These are phyloP conservation scores for Nasua narica DNA, from an alignment of 2,797 vertebrate species.

Conservation along the genomic window DNA sequence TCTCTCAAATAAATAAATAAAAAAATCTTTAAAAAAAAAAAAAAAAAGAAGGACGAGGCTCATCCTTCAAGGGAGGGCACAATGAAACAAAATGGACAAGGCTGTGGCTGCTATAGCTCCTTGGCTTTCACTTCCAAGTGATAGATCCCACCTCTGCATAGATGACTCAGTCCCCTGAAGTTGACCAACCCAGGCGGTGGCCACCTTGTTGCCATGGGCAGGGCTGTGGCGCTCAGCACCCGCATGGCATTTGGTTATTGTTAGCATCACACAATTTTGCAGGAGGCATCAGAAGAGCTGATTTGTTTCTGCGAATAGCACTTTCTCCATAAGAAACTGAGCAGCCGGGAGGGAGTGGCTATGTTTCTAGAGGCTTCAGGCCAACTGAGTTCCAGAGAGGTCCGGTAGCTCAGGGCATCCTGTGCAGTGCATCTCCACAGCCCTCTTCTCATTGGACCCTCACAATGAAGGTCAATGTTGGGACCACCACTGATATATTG, in stretches of 20 bases:
- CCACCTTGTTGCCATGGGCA: not conserved
- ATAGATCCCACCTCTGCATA: not conserved
- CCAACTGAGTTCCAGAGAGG: not conserved
- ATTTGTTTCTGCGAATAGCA: not conserved
- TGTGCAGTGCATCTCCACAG: not conserved
- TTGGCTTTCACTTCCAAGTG: not conserved
- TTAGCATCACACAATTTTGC: not conserved
- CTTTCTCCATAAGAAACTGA: not conserved
- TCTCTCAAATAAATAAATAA: too few species aligned
- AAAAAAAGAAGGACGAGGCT: not conserved
- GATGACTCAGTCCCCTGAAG: not conserved
- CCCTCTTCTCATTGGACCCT: not conserved
- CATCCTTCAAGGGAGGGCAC: not conserved
- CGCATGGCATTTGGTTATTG: not conserved
- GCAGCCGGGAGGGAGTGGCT: not conserved
- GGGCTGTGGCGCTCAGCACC: not conserved
- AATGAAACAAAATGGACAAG: not conserved
- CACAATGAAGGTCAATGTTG: not conserved
- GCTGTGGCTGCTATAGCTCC: not conserved
- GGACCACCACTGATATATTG: not conserved
- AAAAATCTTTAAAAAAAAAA: too few species aligned
- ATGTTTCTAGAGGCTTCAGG: not conserved
- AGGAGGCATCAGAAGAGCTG: not conserved
- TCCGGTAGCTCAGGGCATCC: not conserved
- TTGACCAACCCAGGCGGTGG: not conserved